A percentile compares a stretch with the other conserved stretches of the same genome.
phyloP scores from a whole-genome alignment of 2,113 vertebrate genomes.

The Pterophyllum scalare region DNA sequence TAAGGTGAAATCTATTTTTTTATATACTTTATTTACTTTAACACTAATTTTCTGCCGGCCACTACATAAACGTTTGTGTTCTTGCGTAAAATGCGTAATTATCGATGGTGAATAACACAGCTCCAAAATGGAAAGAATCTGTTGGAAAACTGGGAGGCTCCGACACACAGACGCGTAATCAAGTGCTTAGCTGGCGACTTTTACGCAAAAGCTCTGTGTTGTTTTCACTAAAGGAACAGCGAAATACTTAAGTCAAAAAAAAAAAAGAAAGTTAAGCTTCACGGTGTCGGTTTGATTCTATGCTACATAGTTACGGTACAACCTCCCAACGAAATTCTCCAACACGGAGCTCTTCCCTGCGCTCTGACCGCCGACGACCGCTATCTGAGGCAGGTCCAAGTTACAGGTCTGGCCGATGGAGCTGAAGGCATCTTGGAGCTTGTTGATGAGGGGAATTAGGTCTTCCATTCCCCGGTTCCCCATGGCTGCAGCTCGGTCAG shows the following conservation, averaged over 20 bases:
- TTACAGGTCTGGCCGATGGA: slow-evolving; percentile 96
- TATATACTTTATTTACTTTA: neutral
- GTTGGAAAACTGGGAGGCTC: slow-evolving; percentile 55
- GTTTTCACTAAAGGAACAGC: neutral
- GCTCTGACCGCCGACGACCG: slow-evolving; percentile 96
- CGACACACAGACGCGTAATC: slow-evolving; percentile 19
- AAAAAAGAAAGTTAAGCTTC: neutral
- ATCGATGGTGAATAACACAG: slow-evolving; percentile 43
- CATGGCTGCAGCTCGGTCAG: slow-evolving; percentile 80
- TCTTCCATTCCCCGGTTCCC: slow-evolving; percentile 98
- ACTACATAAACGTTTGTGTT: slow-evolving; percentile 29
- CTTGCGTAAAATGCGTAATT: slow-evolving; percentile 47
- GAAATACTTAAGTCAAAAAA: neutral
- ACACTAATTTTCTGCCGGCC: neutral
- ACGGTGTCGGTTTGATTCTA: neutral
- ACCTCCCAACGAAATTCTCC: slow-evolving; percentile 97
- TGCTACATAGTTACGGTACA: slow-evolving; percentile 22
- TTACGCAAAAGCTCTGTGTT: slow-evolving; percentile 35
- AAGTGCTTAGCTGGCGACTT: slow-evolving; percentile 58
- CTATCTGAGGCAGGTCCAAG: slow-evolving; percentile 96
- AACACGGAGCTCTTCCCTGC: slow-evolving; percentile 96
- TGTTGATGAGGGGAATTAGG: slow-evolving; percentile 95
- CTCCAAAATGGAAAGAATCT: slow-evolving; percentile 53
- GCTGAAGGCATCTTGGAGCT: slow-evolving; percentile 96
- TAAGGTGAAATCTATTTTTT: neutral